Percentiles rank a stretch among this genome's conserved stretches.
Evolutionary conservation across 2,797 vertebrate genomes (phyloP).

Genomic region (Oreonectes daqikongensis): DNA sequence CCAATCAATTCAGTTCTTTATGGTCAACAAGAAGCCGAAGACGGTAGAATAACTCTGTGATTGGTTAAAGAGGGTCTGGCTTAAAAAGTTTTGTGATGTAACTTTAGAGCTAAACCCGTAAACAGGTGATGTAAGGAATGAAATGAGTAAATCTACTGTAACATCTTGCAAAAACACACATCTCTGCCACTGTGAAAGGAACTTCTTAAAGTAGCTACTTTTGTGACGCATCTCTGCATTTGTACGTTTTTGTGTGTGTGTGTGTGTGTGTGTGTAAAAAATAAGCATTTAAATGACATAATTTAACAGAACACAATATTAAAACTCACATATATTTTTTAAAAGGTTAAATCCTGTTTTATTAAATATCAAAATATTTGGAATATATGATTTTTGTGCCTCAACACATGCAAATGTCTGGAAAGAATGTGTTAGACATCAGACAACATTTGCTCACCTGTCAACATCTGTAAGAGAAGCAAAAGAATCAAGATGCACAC

Average conservation of each 20-base stretch:
- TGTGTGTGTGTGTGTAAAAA: too few species aligned
- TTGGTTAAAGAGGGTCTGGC: conserved; percentile 43
- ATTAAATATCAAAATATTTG: neutral
- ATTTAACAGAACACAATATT: neutral
- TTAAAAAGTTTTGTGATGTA: conserved; percentile 66
- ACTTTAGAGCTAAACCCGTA: conserved; percentile 53
- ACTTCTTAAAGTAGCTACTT: neutral
- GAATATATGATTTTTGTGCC: too few species aligned
- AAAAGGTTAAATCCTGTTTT: neutral
- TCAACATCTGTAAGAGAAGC: too few species aligned
- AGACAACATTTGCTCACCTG: too few species aligned
- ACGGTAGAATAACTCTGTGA: neutral
- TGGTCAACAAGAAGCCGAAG: conserved; percentile 2
- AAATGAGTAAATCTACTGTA: conserved; percentile 72
- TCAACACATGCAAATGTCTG: too few species aligned
- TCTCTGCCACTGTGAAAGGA: neutral
- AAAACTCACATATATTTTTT: neutral
- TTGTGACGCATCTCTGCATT: neutral
- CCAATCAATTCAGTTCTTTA: conserved; percentile 42
- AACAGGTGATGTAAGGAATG: conserved; percentile 78
- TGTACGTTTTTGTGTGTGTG: too few species aligned
- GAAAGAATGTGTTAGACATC: neutral
- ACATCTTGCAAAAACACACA: conserved; percentile 63
- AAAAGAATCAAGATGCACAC: too few species aligned
- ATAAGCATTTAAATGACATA: neutral